These are phyloP conservation scores for Neocrepidodera transversa DNA, from an alignment of 2,888 invertebrate species.

Conservation along the genomic window DNA sequence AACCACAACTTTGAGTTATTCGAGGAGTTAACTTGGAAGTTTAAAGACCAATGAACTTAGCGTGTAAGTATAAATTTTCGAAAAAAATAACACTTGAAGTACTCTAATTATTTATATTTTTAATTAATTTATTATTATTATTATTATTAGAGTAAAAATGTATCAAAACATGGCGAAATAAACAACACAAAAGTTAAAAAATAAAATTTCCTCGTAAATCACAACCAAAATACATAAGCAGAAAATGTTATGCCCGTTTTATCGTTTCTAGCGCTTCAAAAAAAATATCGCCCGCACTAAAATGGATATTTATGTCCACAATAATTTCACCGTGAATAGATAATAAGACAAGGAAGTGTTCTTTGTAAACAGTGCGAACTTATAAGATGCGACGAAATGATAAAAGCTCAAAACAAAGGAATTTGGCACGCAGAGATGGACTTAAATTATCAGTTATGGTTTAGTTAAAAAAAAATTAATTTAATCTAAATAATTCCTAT, in stretches of 20 bases:
- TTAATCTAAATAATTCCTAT: too few species aligned
- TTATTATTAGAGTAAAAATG: too few species aligned
- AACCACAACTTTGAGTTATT: too few species aligned
- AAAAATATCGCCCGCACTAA: slow-evolving; percentile 43
- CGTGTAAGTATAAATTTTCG: too few species aligned
- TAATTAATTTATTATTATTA: too few species aligned
- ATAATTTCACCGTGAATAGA: slow-evolving; percentile 50
- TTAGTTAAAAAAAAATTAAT: too few species aligned
- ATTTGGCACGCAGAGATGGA: not conserved
- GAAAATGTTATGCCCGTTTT: slow-evolving; percentile 35
- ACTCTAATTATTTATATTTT: too few species aligned
- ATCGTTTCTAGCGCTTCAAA: slow-evolving; percentile 26
- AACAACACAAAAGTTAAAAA: slow-evolving; percentile 19
- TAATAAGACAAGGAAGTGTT: slow-evolving; percentile 43
- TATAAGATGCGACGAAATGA: slow-evolving; percentile 47
- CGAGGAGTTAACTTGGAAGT: too few species aligned
- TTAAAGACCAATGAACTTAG: too few species aligned
- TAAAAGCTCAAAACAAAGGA: slow-evolving; percentile 52
- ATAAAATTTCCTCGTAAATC: slow-evolving; percentile 23
- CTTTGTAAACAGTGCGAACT: slow-evolving; percentile 35
- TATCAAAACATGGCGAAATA: too few species aligned
- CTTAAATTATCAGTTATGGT: too few species aligned
- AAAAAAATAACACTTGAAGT: too few species aligned
- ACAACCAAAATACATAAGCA: slow-evolving; percentile 30
- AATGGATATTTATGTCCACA: slow-evolving; percentile 49